Base-by-base conservation (phyloP, 2,888 invertebrate genomes). In the Ennomos quercinarius region DNA sequence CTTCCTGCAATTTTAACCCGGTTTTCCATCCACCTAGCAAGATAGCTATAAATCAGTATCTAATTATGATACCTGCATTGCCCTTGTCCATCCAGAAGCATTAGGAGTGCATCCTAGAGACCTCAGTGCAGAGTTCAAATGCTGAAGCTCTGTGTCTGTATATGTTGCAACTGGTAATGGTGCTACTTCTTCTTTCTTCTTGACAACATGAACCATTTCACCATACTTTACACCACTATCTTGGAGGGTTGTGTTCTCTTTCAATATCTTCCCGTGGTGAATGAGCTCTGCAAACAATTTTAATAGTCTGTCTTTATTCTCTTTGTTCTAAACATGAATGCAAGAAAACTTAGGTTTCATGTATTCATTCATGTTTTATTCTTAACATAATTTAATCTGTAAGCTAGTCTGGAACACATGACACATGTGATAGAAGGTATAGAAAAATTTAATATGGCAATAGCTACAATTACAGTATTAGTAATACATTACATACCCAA, bases 261-360 rank as follows among this genome's bases (percentile, higher is more conserved):
- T 94, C 53, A 97, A 83, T 61, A 95, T 92, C 73, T 94, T 93
- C 3, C 97, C 97, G 84, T 95, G 95, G 77, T 95, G 96, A 47
- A 96, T 93, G 9, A 96, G 83, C 81, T 95, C 96, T 96, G 48
- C 11, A 39, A 53, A 8, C 8, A 40, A 40, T 27, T 11, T 4
- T 40, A 17, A 2, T 40, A 6, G n/a, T 38, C 27, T 6, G 27
- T 27, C 27, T 27, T 27, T 27, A 27, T 27, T 27, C 6, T 27
- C 27, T 27, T 27, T 27, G 27, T 27, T 5, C 6, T 6, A 27
- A 6, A 6, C 6, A 6, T 27, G 27, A 27, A 27, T 27, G 6
- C 6, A 27, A 27, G 17, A 27, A 27, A 27, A 27, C 27, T 27
- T 27, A 3, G n/a, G 2, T 17, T 17, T 17, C 17, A 1, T 17